phyloP scores from a whole-genome alignment of 2,888 invertebrate genomes.

The Parnassius mnemosyne region DNA sequence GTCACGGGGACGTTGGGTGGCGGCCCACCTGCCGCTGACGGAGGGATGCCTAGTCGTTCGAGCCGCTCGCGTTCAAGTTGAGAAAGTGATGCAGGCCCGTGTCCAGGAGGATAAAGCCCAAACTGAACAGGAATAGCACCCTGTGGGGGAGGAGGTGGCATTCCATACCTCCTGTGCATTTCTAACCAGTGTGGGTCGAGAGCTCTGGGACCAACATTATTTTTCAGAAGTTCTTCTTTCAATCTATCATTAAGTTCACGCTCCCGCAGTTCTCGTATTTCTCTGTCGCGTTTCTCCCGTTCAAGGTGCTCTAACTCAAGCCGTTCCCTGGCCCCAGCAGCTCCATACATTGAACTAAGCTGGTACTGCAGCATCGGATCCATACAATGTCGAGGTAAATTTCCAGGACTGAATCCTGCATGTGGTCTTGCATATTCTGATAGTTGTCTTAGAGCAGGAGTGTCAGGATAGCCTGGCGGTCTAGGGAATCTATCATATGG shows the following conservation, averaged over 20 bases:
- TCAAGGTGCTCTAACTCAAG: constrained; percentile 85
- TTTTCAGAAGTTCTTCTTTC: constrained; percentile 93
- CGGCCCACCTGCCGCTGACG: constrained; percentile 76
- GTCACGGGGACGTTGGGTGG: constrained; percentile 73
- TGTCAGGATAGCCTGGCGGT: constrained; percentile 89
- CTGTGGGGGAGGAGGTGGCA: constrained; percentile 82
- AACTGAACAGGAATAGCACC: constrained; percentile 86
- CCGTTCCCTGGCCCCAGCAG: constrained; percentile 83
- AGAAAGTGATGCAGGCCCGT: constrained; percentile 83
- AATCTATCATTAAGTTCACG: constrained; percentile 90
- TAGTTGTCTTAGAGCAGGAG: constrained; percentile 94
- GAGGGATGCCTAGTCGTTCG: constrained; percentile 89
- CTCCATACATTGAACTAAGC: constrained; percentile 88
- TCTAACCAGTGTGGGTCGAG: constrained; percentile 93
- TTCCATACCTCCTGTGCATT: constrained; percentile 89
- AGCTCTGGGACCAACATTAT: constrained; percentile 82
- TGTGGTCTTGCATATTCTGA: constrained; percentile 96
- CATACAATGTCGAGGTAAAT: constrained; percentile 84
- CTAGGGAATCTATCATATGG: constrained; percentile 87
- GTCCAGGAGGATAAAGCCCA: constrained; percentile 87
- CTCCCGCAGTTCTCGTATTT: constrained; percentile 88
- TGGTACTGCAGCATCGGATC: constrained; percentile 93
- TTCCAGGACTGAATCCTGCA: constrained; percentile 88
- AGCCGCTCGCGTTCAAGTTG: constrained; percentile 94
- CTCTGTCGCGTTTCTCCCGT: constrained; percentile 86